phyloP scores from a whole-genome alignment of 2,113 vertebrate genomes.

The Orthonyx spaldingii region DNA sequence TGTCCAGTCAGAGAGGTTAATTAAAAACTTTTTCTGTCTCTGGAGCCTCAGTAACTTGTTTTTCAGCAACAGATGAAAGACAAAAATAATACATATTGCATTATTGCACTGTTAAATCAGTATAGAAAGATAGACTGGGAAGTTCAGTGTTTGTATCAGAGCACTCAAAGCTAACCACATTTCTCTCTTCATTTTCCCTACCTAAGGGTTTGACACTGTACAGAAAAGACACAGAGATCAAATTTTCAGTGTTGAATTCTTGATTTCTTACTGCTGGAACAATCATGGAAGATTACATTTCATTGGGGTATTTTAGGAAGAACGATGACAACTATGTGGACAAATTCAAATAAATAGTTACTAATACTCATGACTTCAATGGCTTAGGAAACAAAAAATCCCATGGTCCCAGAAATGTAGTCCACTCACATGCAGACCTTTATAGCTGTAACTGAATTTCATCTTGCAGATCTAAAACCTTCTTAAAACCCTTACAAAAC shows the following conservation, averaged over 20 bases:
- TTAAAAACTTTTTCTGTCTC: background rate
- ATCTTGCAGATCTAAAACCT: background rate
- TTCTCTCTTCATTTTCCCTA: background rate
- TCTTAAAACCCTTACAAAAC: background rate
- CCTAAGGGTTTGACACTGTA: background rate
- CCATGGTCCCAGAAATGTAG: background rate
- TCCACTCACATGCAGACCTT: background rate
- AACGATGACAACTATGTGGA: background rate
- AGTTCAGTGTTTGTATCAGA: background rate
- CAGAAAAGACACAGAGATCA: background rate
- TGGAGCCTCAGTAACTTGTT: background rate
- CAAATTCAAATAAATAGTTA: background rate
- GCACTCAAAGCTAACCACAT: background rate
- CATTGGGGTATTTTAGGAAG: background rate
- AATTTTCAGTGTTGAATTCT: background rate
- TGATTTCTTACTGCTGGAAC: background rate
- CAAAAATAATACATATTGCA: background rate
- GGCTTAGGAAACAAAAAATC: background rate
- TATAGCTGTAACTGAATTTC: background rate
- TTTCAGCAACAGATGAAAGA: background rate
- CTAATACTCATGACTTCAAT: background rate
- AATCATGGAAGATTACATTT: background rate
- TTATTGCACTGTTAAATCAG: background rate
- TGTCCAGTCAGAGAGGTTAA: constrained; percentile 5
- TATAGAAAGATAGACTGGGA: background rate